A percentile compares a stretch with the other conserved stretches of the same genome.
These are phyloP conservation scores for Nysson spinosus DNA, from an alignment of 2,888 invertebrate species.

Conservation along the genomic window DNA sequence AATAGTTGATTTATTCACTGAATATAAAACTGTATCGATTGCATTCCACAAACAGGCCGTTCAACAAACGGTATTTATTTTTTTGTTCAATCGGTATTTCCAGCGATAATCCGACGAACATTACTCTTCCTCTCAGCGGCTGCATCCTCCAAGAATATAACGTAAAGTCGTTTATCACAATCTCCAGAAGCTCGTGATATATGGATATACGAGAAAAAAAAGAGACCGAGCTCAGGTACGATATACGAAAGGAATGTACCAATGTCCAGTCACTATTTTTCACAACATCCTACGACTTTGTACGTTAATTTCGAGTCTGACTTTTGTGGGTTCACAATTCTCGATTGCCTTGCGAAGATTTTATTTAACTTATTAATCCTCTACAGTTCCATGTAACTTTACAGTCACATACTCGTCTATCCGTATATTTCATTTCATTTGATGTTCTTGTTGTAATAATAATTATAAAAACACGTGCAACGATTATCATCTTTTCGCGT, in stretches of 20 bases:
- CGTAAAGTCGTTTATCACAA: conserved; percentile 30
- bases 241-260: background rate
- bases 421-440: too few relatives aligned
- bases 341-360: too few relatives aligned
- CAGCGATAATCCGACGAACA: conserved; percentile 32
- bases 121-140: conserved; percentile 25
- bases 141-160: conserved; percentile 2
- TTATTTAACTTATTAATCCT: too few relatives aligned
- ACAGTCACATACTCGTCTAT: too few relatives aligned
- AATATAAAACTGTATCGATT: conserved; percentile 44
- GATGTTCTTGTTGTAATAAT: too few relatives aligned
- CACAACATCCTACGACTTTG: too few relatives aligned
- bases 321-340: too few relatives aligned
- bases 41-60: conserved; percentile 3
- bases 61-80: conserved; percentile 43
- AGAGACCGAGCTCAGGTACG: conserved; percentile 1
- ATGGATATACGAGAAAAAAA: conserved; percentile 10
- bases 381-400: too few relatives aligned
- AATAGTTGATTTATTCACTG: conserved; percentile 2
- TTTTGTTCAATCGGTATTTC: conserved; percentile 15
- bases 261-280: conserved; percentile 2
- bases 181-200: conserved; percentile 6
- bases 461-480: too few relatives aligned
- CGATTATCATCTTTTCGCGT: too few relatives aligned
- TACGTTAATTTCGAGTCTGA: too few relatives aligned